Base-by-base conservation (phyloP, 23 tunicate species). In the Styela plicata region DNA sequence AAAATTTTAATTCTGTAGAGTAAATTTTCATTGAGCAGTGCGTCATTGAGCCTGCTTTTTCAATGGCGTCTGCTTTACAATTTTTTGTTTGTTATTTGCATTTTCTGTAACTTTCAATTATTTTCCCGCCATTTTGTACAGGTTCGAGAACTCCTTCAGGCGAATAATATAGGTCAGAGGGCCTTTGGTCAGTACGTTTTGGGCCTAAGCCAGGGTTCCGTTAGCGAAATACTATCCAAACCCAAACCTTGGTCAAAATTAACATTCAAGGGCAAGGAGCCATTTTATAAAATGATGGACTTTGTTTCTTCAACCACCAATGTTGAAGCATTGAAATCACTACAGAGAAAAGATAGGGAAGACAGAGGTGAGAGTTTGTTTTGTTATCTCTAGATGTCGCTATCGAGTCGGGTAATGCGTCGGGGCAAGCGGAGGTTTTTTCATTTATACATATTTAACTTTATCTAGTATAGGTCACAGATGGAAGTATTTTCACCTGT, bases 121-220 rank as follows among this genome's bases (percentile, higher is more conserved):
- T n/a, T n/a, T n/a, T n/a, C n/a, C n/a, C n/a, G n/a, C n/a, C n/a
- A n/a, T n/a, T n/a, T n/a, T n/a, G n/a, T n/a, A 5, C 31, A 67
- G 71, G 81, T 76, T 1, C 36, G 37, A 29, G 66, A 36, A 37
- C 19, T 76, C 13, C 64, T 76, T 53, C 81, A 76, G 23, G 53
- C 81, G 13, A 76, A 76, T 57, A 76, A 76, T 2, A 76, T 76
- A 10, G 81, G 81, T 20, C 81, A 76, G 65, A 36, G 81, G 66
- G 81, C 81, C 0, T 76, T 76, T 29, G 81, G 81, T 24, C 81
- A 76, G 29, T 76, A 76, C 66, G 81, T 76, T n/a, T 57, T 76
- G 19, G 81, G 81, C 22, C 1, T 76, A 0, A 76, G 81, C 31
- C 81, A 76, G 23, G 81, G 81, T 13, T 76, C 81, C 0, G 81